phyloP scores from a whole-genome alignment of 1,140 invertebrate genomes.

The Drosophila trapezifrons region DNA sequence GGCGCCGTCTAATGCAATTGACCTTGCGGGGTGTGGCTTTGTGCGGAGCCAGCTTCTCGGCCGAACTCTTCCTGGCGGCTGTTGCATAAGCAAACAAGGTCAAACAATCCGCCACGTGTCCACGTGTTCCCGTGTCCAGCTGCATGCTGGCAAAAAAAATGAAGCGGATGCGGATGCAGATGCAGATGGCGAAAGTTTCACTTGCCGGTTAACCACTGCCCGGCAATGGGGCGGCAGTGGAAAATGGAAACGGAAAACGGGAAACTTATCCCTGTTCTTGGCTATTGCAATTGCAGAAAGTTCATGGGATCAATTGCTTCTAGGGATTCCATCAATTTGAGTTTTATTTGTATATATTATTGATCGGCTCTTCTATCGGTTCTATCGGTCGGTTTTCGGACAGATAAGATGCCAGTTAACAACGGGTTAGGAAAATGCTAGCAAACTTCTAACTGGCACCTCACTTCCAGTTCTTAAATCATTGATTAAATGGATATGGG shows the following conservation, averaged over 20 bases:
- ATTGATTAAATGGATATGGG: too few species aligned
- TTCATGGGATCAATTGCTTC: slow-evolving; percentile 1
- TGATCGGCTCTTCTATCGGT: too few species aligned
- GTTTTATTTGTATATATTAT: too few species aligned
- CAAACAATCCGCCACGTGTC: slow-evolving; percentile 23
- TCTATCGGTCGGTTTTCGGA: too few species aligned
- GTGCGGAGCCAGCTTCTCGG: not conserved
- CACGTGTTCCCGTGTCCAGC: not conserved
- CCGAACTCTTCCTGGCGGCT: slow-evolving; percentile 9
- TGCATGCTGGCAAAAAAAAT: not conserved
- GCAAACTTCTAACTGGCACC: too few species aligned
- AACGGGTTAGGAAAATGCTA: too few species aligned
- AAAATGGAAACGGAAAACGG: not conserved
- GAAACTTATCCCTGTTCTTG: not conserved
- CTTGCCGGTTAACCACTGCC: slow-evolving; percentile 2
- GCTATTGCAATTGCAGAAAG: not conserved
- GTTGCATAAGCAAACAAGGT: slow-evolving; percentile 36
- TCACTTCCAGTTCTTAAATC: too few species aligned
- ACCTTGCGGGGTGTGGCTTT: slow-evolving; percentile 38
- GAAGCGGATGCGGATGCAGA: slow-evolving; percentile 14
- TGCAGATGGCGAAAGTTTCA: slow-evolving; percentile 11
- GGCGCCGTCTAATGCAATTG: slow-evolving; percentile 41
- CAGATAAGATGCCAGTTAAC: too few species aligned
- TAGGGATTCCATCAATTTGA: too few species aligned
- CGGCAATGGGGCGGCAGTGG: too few species aligned